Percentiles rank a stretch among this genome's conserved stretches.
phyloP scores from a whole-genome alignment of 2,888 invertebrate species.

The Caenorhabditis sp. region DNA sequence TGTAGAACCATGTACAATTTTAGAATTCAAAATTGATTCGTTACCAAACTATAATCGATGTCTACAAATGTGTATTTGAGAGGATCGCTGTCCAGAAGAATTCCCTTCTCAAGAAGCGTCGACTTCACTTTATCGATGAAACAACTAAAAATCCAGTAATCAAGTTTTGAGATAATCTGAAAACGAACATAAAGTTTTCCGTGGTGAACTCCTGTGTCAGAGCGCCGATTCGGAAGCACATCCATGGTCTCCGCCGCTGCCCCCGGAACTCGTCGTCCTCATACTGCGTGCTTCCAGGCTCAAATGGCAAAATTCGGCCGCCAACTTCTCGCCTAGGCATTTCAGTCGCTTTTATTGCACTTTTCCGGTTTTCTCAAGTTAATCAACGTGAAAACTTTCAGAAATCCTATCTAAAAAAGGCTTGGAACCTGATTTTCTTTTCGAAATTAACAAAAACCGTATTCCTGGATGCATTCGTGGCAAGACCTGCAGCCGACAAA shows the following conservation, averaged over 20 bases:
- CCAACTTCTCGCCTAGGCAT: conserved; percentile 8
- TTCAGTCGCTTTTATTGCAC: not conserved
- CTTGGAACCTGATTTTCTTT: no score
- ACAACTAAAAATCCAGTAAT: conserved; percentile 12
- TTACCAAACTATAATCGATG: not conserved
- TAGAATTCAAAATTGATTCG: no score
- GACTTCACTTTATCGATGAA: not conserved
- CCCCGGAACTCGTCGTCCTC: conserved; percentile 34
- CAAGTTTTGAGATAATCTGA: no score
- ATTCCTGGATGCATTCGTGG: not conserved
- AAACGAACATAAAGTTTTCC: conserved; percentile 11
- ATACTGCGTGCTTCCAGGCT: conserved; percentile 4
- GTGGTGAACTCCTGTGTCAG: not conserved
- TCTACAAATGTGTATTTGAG: not conserved
- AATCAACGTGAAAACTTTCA: no score
- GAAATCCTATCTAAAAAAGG: no score
- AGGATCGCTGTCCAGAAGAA: conserved; percentile 19
- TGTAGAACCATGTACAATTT: not conserved
- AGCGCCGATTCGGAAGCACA: conserved; percentile 22
- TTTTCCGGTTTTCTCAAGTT: not conserved
- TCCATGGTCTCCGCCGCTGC: conserved; percentile 44
- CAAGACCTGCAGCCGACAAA: not conserved
- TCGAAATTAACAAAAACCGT: not conserved
- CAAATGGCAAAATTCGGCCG: conserved; percentile 22
- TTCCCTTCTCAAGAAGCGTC: conserved; percentile 6